phyloP scores from a whole-genome alignment of 1,140 invertebrate species.

The Magallana angulata region DNA sequence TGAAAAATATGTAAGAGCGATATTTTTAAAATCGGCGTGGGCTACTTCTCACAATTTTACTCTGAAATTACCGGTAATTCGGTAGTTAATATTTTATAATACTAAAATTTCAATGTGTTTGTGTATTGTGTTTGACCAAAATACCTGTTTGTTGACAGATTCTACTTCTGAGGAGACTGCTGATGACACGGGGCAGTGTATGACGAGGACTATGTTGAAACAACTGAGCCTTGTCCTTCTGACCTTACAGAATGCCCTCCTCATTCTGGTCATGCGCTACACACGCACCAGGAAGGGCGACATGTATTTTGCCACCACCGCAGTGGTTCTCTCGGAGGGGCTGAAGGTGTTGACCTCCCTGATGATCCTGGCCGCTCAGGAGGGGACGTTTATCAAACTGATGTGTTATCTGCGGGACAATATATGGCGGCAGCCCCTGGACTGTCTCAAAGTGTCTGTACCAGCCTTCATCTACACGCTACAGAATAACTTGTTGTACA shows the following conservation, averaged over 20 bases:
- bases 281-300: conserved; percentile 91
- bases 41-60: too few relatives aligned
- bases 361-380: conserved; percentile 87
- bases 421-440: conserved; percentile 88
- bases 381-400: conserved; percentile 80
- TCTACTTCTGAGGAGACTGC: background rate
- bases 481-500: conserved; percentile 98
- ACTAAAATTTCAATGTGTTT: too few relatives aligned
- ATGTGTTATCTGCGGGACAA: conserved; percentile 81
- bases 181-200: background rate
- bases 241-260: conserved; percentile 95
- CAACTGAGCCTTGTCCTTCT: conserved; percentile 90
- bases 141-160: background rate
- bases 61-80: too few relatives aligned
- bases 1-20: too few relatives aligned
- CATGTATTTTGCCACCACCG: conserved; percentile 96
- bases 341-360: conserved; percentile 94
- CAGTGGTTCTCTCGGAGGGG: conserved; percentile 97
- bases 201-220: conserved; percentile 63
- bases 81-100: too few relatives aligned
- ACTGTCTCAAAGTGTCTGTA: conserved; percentile 90
- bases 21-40: too few relatives aligned
- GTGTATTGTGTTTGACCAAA: too few relatives aligned
- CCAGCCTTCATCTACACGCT: conserved; percentile 97
- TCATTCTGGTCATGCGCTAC: conserved; percentile 97